phyloP scores from a whole-genome alignment of 1,140 invertebrate genomes.

The Acyrthosiphon pisum region DNA sequence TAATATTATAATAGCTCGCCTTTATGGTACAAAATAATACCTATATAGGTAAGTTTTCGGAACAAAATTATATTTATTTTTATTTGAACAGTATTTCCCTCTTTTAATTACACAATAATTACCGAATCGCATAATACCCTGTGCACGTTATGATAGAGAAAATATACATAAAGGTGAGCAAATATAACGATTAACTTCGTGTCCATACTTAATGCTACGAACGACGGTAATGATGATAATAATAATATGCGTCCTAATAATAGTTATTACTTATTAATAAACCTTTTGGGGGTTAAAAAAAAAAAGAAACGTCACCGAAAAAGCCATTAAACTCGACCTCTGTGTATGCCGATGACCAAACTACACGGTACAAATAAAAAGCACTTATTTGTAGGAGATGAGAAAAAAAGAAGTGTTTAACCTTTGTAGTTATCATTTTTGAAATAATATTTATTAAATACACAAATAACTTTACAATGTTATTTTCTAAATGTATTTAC shows the following conservation, averaged over 20 bases:
- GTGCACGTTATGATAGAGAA: neutral
- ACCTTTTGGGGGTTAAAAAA: neutral
- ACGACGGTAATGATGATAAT: neutral
- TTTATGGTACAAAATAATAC: neutral
- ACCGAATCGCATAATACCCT: neutral
- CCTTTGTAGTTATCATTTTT: neutral
- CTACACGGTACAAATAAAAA: neutral
- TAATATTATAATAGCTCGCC: neutral
- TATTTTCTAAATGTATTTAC: neutral
- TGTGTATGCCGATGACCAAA: neutral
- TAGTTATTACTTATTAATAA: neutral
- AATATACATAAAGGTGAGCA: neutral
- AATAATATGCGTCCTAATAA: neutral
- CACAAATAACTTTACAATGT: too few relatives aligned
- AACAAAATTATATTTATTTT: neutral
- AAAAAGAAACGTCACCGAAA: neutral
- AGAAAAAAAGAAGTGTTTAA: neutral
- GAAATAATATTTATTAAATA: neutral
- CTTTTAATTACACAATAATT: neutral
- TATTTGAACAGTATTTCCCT: slow-evolving; percentile 10
- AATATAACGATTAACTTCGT: neutral
- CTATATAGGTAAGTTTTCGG: neutral
- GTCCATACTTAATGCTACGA: neutral
- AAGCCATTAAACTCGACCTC: neutral
- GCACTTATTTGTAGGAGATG: neutral